Conservation (phyloP, 2,888 invertebrate genomes). For the Hirtodrosophila confusa region DNA sequence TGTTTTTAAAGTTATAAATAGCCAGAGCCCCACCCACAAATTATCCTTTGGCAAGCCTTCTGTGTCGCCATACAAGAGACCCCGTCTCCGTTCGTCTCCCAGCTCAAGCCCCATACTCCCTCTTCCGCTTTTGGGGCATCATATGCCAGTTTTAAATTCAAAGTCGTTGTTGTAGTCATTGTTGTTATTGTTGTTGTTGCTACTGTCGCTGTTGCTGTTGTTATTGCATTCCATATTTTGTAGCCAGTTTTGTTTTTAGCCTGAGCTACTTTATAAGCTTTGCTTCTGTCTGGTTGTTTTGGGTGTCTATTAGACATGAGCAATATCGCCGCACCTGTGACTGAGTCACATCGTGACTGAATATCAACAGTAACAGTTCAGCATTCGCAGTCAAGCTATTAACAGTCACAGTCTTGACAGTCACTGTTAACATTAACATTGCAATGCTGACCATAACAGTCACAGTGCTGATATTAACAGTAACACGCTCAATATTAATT, state of each 20-base stretch:
- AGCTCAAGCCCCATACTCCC: no score
- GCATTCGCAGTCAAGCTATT: no score
- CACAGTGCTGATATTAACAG: no score
- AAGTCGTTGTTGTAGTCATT: conserved; percentile 13
- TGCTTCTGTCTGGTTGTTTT: conserved; percentile 1
- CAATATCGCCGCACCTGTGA: no score
- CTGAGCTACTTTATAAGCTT: conserved; percentile 26
- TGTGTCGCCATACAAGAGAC: no score
- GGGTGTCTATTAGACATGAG: conserved; percentile 1
- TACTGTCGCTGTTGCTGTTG: conserved; percentile 5
- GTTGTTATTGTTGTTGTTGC: neutral
- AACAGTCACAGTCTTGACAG: no score
- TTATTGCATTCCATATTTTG: conserved; percentile 48
- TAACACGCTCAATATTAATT: no score
- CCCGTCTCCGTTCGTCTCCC: no score
- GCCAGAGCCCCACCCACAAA: conserved; percentile 42
- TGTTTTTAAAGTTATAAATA: conserved; percentile 52
- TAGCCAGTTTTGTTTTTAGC: conserved; percentile 30
- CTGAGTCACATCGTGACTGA: no score
- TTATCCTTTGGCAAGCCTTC: conserved; percentile 41
- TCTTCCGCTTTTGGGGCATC: conserved; percentile 28
- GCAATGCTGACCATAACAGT: no score
- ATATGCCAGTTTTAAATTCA: conserved; percentile 22
- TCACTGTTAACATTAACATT: no score
- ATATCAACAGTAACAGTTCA: no score